phyloP scores from a whole-genome alignment of 1,140 invertebrate genomes.

The Pachyrhynchus sulphureomaculatus region DNA sequence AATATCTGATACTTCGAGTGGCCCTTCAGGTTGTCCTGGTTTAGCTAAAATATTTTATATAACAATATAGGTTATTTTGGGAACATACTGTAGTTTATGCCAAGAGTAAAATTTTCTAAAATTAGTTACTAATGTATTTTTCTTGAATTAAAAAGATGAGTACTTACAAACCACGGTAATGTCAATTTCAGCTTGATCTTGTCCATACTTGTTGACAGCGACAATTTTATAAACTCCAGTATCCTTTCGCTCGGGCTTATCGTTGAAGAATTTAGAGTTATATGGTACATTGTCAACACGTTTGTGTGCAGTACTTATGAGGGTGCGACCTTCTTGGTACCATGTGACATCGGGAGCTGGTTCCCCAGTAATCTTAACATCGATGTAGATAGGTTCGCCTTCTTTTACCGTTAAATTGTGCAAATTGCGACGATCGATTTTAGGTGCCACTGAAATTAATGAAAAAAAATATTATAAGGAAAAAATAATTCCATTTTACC shows the following conservation, averaged over 20 bases:
- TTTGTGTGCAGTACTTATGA: slow-evolving; percentile 58
- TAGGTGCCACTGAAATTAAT: slow-evolving; percentile 85
- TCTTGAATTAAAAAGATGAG: no score
- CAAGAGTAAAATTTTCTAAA: no score
- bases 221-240: slow-evolving; percentile 84
- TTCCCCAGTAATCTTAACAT: slow-evolving; percentile 83
- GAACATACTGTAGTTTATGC: slow-evolving; percentile 1
- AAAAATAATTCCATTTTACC: slow-evolving; percentile 3
- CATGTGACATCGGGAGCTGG: slow-evolving; percentile 79
- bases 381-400: slow-evolving; percentile 80
- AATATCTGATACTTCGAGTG: slow-evolving; percentile 92
- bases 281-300: slow-evolving; percentile 84
- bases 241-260: slow-evolving; percentile 80
- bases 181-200: slow-evolving; percentile 87
- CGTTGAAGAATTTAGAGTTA: slow-evolving; percentile 81
- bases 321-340: slow-evolving; percentile 64
- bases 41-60: slow-evolving; percentile 63
- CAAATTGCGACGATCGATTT: slow-evolving; percentile 83
- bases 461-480: background rate
- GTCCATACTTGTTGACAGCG: slow-evolving; percentile 83
- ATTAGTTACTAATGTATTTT: no score
- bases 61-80: background rate
- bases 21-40: slow-evolving; percentile 91
- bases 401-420: slow-evolving; percentile 75
- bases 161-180: slow-evolving; percentile 85